Evolutionary conservation across 1,140 invertebrate species (phyloP).

Genomic region (Aethina tumida): DNA sequence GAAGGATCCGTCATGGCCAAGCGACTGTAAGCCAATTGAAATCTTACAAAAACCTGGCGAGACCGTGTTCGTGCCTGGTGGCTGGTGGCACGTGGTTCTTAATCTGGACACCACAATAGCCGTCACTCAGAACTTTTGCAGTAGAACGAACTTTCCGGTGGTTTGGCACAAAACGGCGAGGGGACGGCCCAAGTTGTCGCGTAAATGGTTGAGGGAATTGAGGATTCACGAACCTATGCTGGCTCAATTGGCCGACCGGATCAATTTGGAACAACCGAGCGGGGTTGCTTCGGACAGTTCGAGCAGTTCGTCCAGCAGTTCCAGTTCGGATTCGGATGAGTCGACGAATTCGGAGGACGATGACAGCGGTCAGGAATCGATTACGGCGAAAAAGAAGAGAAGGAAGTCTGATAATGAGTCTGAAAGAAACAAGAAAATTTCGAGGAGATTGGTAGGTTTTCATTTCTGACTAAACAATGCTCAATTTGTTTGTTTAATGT

Average conservation of each 20-base stretch:
- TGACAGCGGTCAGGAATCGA: constrained; percentile 78
- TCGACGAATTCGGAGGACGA: constrained; percentile 62
- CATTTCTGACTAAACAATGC: not conserved
- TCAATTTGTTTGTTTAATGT: no score
- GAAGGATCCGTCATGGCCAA: constrained; percentile 79
- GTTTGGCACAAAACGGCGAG: constrained; percentile 98
- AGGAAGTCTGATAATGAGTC: constrained; percentile 38
- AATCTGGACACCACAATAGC: constrained; percentile 94
- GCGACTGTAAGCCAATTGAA: constrained; percentile 86
- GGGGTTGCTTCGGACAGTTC: constrained; percentile 92
- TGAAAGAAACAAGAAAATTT: constrained; percentile 24
- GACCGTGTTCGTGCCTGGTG: constrained; percentile 96
- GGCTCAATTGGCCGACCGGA: constrained; percentile 70
- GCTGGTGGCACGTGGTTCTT: constrained; percentile 98
- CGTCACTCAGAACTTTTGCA: constrained; percentile 97
- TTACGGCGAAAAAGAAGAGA: constrained; percentile 76
- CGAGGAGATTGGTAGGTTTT: constrained; percentile 21
- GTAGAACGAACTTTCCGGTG: constrained; percentile 89
- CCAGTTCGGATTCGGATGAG: constrained; percentile 50
- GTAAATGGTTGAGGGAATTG: constrained; percentile 42
- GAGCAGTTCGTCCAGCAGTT: constrained; percentile 81
- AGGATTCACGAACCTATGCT: constrained; percentile 70
- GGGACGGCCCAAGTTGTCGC: constrained; percentile 86
- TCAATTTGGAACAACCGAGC: constrained; percentile 78
- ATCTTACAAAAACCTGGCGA: constrained; percentile 95